Evolutionary conservation across 2,113 vertebrate species (phyloP).

Genomic region (Dicentrarchus labrax): DNA sequence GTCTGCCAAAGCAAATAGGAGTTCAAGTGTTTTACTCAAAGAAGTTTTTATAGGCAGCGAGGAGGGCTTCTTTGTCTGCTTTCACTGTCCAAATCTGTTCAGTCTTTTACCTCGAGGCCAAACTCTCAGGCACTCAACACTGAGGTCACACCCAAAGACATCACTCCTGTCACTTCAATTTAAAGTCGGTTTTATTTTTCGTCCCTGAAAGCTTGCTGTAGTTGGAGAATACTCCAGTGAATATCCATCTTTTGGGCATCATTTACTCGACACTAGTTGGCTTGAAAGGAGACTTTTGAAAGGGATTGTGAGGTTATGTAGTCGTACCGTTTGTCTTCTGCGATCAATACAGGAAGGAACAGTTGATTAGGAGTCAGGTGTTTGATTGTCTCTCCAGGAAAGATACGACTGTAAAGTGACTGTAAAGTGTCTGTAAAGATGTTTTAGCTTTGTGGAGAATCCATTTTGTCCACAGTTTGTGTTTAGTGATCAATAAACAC

Average conservation of each 20-base stretch:
- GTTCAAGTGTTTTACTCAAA: conserved; percentile 9
- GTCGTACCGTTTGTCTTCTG: background rate
- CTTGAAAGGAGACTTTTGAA: background rate
- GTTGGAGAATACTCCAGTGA: background rate
- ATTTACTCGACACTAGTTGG: no score
- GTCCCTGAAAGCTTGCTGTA: background rate
- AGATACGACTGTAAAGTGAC: no score
- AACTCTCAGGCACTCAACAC: background rate
- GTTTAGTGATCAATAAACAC: no score
- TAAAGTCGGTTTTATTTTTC: background rate
- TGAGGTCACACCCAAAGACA: background rate
- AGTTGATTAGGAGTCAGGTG: background rate
- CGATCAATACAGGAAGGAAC: background rate
- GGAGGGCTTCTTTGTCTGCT: background rate
- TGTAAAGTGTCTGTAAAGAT: no score
- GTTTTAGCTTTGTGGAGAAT: no score
- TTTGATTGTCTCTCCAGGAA: no score
- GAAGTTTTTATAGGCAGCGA: background rate
- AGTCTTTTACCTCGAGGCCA: conserved; percentile 14
- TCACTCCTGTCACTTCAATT: background rate
- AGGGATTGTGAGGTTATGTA: background rate
- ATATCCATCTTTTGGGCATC: background rate
- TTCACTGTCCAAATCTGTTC: background rate
- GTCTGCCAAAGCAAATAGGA: conserved; percentile 41
- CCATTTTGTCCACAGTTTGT: no score